Evolutionary conservation across 2,113 vertebrate species (phyloP).

Genomic region (Cyrtonyx montezumae): DNA sequence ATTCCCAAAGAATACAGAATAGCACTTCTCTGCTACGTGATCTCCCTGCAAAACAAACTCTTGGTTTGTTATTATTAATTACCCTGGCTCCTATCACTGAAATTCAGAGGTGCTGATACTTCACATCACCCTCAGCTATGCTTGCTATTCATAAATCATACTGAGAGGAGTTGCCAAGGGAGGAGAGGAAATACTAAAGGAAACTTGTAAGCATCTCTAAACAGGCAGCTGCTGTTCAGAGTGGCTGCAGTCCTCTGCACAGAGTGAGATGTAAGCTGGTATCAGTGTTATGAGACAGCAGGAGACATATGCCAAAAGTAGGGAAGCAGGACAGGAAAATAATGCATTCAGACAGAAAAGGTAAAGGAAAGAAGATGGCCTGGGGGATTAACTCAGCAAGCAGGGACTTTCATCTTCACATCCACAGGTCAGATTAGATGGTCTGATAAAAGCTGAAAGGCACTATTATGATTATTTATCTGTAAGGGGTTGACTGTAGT

Average conservation of each 20-base stretch:
- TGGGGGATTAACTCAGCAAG: not conserved
- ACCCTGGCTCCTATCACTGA: conserved; percentile 39
- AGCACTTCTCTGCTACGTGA: conserved; percentile 24
- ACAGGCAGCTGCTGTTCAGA: conserved; percentile 20
- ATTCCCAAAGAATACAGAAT: conserved; percentile 24
- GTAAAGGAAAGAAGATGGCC: not conserved
- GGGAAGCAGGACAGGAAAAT: not conserved
- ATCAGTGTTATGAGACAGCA: not conserved
- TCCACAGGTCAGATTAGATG: not conserved
- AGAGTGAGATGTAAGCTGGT: not conserved
- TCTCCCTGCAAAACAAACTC: conserved; percentile 17
- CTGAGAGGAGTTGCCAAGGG: conserved; percentile 26
- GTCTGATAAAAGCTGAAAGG: not conserved
- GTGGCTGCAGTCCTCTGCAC: not conserved
- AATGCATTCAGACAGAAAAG: not conserved
- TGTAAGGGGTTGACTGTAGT: not conserved
- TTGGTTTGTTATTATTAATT: conserved; percentile 62
- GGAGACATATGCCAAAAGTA: not conserved
- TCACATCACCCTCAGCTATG: conserved; percentile 25
- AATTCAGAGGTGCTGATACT: conserved; percentile 56
- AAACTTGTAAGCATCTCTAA: conserved; percentile 21
- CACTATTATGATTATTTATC: not conserved
- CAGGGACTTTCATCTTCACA: not conserved
- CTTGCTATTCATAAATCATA: conserved; percentile 68
- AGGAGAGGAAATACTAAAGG: conserved; percentile 26